Evolutionary conservation across 2,888 invertebrate genomes (phyloP).

Genomic region (Oxystoma pomonae): DNA sequence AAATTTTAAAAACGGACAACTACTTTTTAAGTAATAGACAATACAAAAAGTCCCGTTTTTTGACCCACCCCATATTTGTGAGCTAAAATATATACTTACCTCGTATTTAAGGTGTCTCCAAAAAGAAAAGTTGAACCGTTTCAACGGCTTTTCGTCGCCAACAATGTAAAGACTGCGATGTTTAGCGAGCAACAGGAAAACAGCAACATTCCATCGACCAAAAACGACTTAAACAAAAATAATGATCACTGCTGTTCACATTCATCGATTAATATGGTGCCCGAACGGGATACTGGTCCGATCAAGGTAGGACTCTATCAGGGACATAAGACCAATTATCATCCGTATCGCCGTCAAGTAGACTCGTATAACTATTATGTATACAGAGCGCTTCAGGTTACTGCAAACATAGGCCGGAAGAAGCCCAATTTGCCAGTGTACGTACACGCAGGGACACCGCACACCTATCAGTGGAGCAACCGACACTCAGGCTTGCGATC

Average conservation of each 20-base stretch:
- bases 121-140: constrained; percentile 45
- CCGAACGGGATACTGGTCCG: constrained; percentile 52
- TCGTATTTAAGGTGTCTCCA: constrained; percentile 41
- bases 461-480: no score
- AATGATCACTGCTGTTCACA: constrained; percentile 37
- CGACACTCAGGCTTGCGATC: no score
- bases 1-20: no score
- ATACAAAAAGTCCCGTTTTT: no score
- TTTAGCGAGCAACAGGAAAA: constrained; percentile 44
- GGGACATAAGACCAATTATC: not conserved
- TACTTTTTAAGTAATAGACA: no score
- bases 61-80: no score
- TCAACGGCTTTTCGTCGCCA: constrained; percentile 44
- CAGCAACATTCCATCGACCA: constrained; percentile 34
- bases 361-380: no score
- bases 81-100: no score
- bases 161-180: constrained; percentile 45
- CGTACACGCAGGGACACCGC: no score
- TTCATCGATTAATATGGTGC: constrained; percentile 48
- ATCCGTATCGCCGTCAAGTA: not conserved
- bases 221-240: constrained; percentile 35
- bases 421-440: no score
- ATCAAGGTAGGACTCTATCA: constrained; percentile 46
- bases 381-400: no score
- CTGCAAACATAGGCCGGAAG: no score